Evolutionary conservation across 2,113 vertebrate species (phyloP).

Genomic region (Motacilla tschutschensis): DNA sequence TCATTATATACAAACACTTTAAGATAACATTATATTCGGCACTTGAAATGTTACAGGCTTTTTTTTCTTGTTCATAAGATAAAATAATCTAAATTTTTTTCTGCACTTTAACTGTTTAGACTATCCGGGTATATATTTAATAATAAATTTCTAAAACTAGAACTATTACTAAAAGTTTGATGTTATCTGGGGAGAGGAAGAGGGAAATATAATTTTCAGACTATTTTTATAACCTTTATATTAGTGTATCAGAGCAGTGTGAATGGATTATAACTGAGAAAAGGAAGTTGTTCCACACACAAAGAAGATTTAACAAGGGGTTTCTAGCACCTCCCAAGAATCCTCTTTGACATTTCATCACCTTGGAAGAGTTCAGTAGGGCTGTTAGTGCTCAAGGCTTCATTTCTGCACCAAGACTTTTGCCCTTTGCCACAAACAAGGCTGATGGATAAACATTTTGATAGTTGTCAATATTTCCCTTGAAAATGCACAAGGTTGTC

Average conservation of each 20-base stretch:
- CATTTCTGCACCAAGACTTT: not conserved
- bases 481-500: not conserved
- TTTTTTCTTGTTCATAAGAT: not conserved
- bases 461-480: not conserved
- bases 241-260: not conserved
- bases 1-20: not conserved
- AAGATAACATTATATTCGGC: not conserved
- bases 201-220: not conserved
- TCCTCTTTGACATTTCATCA: not conserved
- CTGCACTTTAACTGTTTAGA: not conserved
- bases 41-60: not conserved
- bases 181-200: not conserved
- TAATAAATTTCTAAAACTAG: not conserved
- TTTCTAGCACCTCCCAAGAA: not conserved
- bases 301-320: not conserved
- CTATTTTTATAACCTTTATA: not conserved
- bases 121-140: not conserved
- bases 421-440: not conserved
- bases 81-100: not conserved
- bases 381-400: not conserved
- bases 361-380: not conserved
- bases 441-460: not conserved
- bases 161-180: not conserved
- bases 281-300: not conserved
- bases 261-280: not conserved